Evolutionary conservation across 2,888 invertebrate genomes (phyloP).

Genomic region (Sthenelais limicola): DNA sequence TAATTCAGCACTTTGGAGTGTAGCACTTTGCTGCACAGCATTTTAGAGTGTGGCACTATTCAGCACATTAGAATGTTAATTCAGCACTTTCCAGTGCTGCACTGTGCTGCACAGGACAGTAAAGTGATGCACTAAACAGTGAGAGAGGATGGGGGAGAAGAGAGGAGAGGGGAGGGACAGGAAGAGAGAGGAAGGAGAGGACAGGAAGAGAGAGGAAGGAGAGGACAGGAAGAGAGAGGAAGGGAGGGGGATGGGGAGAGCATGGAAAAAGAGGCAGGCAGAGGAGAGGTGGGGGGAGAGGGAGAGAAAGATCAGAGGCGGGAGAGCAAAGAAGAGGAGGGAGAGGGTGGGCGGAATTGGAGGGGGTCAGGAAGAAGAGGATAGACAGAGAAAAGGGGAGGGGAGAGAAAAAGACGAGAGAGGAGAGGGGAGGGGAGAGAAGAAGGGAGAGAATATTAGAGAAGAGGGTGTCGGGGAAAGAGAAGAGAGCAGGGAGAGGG

Average conservation of each 20-base stretch:
- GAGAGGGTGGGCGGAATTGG: background rate
- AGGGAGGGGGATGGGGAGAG: background rate
- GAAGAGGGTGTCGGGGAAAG: background rate
- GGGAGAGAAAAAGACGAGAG: background rate
- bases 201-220: background rate
- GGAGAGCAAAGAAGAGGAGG: background rate
- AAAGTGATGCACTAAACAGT: too few species aligned
- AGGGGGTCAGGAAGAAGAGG: background rate
- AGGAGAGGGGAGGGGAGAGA: background rate
- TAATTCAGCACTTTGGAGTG: too few species aligned
- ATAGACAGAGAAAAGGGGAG: background rate
- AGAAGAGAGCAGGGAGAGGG: background rate
- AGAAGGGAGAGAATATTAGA: conserved; percentile 1
- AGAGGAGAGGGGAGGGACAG: background rate
- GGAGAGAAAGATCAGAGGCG: background rate
- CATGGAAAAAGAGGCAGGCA: background rate
- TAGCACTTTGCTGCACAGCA: too few species aligned
- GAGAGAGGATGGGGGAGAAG: background rate
- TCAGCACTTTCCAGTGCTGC: too few species aligned
- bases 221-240: background rate
- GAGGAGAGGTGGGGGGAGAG: conserved; percentile 1
- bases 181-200: conserved; percentile 6
- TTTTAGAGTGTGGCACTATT: too few species aligned
- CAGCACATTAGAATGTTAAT: too few species aligned
- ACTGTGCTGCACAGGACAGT: too few species aligned